These are phyloP conservation scores for Gerris buenoi DNA, from an alignment of 1,140 invertebrate genomes.

Conservation along the genomic window DNA sequence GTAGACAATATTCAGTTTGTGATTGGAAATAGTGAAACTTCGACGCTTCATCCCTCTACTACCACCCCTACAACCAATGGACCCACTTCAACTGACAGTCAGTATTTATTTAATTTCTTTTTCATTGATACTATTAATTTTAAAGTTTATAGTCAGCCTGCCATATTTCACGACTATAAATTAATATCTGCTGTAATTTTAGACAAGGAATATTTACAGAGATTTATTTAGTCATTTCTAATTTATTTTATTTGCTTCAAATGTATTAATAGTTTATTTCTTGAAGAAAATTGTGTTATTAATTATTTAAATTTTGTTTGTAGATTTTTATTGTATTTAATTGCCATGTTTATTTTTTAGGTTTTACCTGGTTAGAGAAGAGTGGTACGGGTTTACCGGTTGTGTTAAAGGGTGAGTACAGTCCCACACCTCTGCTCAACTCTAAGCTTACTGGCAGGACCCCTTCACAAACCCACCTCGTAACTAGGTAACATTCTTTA, in stretches of 20 bases:
- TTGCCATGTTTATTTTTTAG: too few species aligned
- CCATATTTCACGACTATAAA: too few species aligned
- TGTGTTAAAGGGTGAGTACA: background rate
- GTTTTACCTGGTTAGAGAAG: background rate
- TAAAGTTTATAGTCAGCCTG: too few species aligned
- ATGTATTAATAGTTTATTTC: too few species aligned
- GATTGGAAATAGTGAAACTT: background rate
- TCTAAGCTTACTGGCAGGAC: background rate
- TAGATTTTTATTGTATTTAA: too few species aligned
- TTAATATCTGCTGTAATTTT: too few species aligned
- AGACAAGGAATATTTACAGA: too few species aligned
- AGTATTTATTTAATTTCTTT: background rate
- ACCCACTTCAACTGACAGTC: background rate
- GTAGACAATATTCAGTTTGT: conserved; percentile 3
- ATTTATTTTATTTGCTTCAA: too few species aligned
- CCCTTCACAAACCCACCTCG: background rate
- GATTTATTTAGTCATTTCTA: too few species aligned
- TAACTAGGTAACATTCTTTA: background rate
- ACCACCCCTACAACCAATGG: background rate
- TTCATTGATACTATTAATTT: too few species aligned
- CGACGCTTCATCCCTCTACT: background rate
- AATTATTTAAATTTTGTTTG: too few species aligned
- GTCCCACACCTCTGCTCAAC: background rate
- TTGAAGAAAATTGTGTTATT: too few species aligned
- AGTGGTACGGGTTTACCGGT: background rate